Evolutionary conservation across 2,888 invertebrate genomes (phyloP), one percentile per base, ranked within the genome.

Genomic region (Sesia bembeciformis): DNA sequence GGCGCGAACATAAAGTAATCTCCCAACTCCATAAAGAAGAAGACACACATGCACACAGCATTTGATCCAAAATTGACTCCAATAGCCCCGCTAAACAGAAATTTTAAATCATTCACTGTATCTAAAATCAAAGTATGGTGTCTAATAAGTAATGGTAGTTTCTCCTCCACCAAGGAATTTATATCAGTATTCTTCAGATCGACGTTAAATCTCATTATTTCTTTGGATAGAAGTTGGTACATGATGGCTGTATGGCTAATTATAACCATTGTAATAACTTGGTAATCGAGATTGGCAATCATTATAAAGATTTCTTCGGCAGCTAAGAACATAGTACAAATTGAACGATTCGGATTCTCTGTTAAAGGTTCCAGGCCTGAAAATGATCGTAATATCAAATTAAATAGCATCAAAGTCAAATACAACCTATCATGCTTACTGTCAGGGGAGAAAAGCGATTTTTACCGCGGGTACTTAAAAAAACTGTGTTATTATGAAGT

Each of bases 21-120:
- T 23, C 71, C 59, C 1, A 78, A 57, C 0, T 81, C 70, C 40
- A 87, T 58, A 51, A 73, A 83, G 54, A 84, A 81, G 46, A 84
- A 80, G 4, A 86, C 60, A 7, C 72, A 68, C 3, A 87, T 78
- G 49, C 79, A 81, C 0, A 84, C 61, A 6, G 81, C 82, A 52
- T 84, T 84, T 0, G 75, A 67, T 0, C 72, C 78, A 53, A 85
- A 87, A 53, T 86, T 81, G 0, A 87, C 71, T 4, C 88, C 88
- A 3, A 85, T 65, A 4, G 86, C 76, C 7, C 76, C 60, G 51
- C 81, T 84, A 56, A 83, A 87, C 2, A 88, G 62, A 3, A 60
- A 53, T 55, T 81, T 79, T 0, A 86, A 56, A 38, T 74, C 73
- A 0, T 69, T 60, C 4, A 76, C 67, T 1, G 74, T 68, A 3